A percentile compares a stretch with the other conserved stretches of the same genome.
phyloP scores from a whole-genome alignment of 2,888 invertebrate species.

The Carterocephalus palaemon region DNA sequence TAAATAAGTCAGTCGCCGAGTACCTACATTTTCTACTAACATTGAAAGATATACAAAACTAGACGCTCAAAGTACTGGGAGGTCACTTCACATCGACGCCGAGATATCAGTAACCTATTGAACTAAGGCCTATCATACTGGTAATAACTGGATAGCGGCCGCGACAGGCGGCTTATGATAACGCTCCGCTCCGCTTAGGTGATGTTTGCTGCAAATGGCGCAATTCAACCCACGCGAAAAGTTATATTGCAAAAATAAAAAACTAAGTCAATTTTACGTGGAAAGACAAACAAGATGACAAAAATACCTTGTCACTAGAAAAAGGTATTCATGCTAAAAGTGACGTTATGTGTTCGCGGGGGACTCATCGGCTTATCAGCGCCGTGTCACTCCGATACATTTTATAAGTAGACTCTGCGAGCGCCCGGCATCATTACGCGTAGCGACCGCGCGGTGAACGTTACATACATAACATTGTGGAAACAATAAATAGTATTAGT shows the following conservation, averaged over 20 bases:
- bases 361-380: slow-evolving; percentile 69
- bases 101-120: slow-evolving; percentile 79
- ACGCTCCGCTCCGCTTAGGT: slow-evolving; percentile 44
- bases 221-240: slow-evolving; percentile 27
- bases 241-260: slow-evolving; percentile 22
- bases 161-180: slow-evolving; percentile 73
- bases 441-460: slow-evolving; percentile 60
- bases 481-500: slow-evolving; percentile 17
- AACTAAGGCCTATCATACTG: slow-evolving; percentile 77
- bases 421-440: slow-evolving; percentile 60
- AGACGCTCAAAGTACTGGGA: slow-evolving; percentile 37
- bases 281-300: background rate
- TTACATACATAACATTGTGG: slow-evolving; percentile 26
- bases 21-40: no score
- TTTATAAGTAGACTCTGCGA: slow-evolving; percentile 68
- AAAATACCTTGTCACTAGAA: slow-evolving; percentile 10
- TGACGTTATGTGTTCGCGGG: slow-evolving; percentile 62
- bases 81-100: slow-evolving; percentile 66
- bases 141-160: slow-evolving; percentile 78
- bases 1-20: no score
- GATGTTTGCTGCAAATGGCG: slow-evolving; percentile 26
- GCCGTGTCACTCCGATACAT: slow-evolving; percentile 63
- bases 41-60: slow-evolving; percentile 20
- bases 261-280: background rate
- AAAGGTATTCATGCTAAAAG: slow-evolving; percentile 28